Base-by-base conservation (phyloP, 2,888 invertebrate species). In the Standfussiana lucernea region DNA sequence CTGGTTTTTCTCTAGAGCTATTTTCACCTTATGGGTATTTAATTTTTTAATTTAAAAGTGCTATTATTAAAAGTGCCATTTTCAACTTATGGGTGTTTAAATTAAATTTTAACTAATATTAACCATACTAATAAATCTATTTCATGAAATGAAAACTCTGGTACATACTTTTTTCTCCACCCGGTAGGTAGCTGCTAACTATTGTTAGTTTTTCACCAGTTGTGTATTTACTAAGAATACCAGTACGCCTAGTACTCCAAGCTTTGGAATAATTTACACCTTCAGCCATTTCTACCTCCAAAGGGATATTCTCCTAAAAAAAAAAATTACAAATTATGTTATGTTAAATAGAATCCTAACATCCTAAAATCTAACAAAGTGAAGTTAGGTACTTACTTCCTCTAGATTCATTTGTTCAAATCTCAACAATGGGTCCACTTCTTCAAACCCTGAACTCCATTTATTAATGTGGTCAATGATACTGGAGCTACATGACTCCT, bases 201-300 rank as follows among this genome's bases (percentile, higher is more conserved):
- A 99, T 98, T 1, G 99, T 98, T 45, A 99, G 95, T 92, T 99
- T 99, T 94, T 99, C 99, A 21, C 98, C 98, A 72, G 99, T 99
- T 50, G 99, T 99, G 91, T 98, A 99, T 94, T 98, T 98, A 87
- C 97, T 98, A 21, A 99, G 97, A 91, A 99, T 99, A n/a, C 97
- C 97, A 66, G 97, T 93, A 85, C 98, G 98, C 89, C 98, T 98
- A 1, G 97, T 94, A 84, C 97, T 97, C 99, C 99, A 99, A 24
- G 98, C 98, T 91, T 98, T 98, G 83, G 98, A 95, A 80, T 97
- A 97, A 88, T 94, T 94, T 78, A 97, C 97, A 35, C 87, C 78
- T 64, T 89, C 88, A 73, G 91, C 91, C 59, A 86, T 88, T 76
- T 89, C 89, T 72, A 87, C 84, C 61, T 91, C 91, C 56, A 87